These are phyloP conservation scores for Meleagris gallopavo DNA, from an alignment of 2,113 vertebrate genomes.

Conservation along the genomic window DNA sequence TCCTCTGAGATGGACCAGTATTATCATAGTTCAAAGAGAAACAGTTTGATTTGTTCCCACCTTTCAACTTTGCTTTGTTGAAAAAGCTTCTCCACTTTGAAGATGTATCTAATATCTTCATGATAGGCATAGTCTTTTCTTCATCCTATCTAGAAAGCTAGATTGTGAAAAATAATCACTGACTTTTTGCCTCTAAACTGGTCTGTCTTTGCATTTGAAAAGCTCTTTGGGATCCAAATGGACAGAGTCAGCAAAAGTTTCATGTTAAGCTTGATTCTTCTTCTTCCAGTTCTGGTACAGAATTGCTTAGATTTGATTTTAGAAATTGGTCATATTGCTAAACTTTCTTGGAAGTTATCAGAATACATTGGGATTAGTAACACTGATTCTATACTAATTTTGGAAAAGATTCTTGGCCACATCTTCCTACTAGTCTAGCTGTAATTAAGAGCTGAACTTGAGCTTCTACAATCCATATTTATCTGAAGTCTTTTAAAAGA, in stretches of 20 bases:
- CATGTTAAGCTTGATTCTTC: not conserved
- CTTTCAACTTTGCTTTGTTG: not conserved
- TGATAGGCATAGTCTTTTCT: not conserved
- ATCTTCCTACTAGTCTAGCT: not conserved
- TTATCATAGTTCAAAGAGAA: not conserved
- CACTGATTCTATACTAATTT: not conserved
- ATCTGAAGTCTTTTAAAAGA: not conserved
- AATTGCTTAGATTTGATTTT: not conserved
- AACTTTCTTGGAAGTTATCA: not conserved
- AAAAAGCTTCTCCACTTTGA: not conserved
- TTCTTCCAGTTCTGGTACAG: not conserved
- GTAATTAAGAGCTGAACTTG: not conserved
- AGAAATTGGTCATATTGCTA: not conserved
- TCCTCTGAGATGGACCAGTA: not conserved
- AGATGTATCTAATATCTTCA: not conserved
- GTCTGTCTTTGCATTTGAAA: not conserved
- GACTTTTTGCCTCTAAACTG: not conserved
- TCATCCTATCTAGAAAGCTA: not conserved
- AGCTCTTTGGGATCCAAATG: not conserved
- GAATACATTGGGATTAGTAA: not conserved
- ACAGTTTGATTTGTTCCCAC: not conserved
- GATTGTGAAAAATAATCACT: not conserved
- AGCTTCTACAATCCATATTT: not conserved
- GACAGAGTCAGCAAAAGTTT: not conserved
- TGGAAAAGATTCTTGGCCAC: not conserved